Conservation (phyloP, 1,140 invertebrate genomes). For the Caenorhabditis latens region DNA sequence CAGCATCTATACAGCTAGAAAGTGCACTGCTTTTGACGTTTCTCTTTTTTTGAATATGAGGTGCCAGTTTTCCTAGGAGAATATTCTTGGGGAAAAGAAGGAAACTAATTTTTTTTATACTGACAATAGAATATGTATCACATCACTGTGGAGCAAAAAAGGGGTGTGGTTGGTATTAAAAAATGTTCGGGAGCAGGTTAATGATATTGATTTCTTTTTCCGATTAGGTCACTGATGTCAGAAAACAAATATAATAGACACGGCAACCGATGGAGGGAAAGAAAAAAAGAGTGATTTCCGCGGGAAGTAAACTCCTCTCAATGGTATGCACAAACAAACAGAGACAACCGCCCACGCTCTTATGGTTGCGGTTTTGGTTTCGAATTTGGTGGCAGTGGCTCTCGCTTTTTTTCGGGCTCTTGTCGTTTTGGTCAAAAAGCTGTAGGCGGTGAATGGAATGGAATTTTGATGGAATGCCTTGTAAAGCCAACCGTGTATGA, state of each 20-base stretch:
- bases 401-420: neutral
- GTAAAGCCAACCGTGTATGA: neutral
- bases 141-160: neutral
- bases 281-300: slow-evolving; percentile 40
- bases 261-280: slow-evolving; percentile 12
- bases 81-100: neutral
- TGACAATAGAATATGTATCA: neutral
- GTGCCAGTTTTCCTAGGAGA: neutral
- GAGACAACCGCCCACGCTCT: slow-evolving; percentile 38
- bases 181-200: neutral
- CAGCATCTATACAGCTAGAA: neutral
- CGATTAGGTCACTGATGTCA: slow-evolving; percentile 54
- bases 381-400: slow-evolving; percentile 20
- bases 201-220: slow-evolving; percentile 29
- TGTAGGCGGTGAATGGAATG: neutral
- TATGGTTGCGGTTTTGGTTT: slow-evolving; percentile 52
- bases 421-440: slow-evolving; percentile 24
- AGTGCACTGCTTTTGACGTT: slow-evolving; percentile 51
- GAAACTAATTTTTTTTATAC: too few relatives aligned
- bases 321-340: slow-evolving; percentile 54
- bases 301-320: slow-evolving; percentile 52
- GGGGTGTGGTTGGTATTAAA: neutral
- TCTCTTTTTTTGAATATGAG: neutral
- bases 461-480: neutral
- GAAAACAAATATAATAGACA: slow-evolving; percentile 39